Evolutionary conservation across 64 coral and sea anemone genomes (phyloP).

Genomic region (Hydrozoanthus tunicans): DNA sequence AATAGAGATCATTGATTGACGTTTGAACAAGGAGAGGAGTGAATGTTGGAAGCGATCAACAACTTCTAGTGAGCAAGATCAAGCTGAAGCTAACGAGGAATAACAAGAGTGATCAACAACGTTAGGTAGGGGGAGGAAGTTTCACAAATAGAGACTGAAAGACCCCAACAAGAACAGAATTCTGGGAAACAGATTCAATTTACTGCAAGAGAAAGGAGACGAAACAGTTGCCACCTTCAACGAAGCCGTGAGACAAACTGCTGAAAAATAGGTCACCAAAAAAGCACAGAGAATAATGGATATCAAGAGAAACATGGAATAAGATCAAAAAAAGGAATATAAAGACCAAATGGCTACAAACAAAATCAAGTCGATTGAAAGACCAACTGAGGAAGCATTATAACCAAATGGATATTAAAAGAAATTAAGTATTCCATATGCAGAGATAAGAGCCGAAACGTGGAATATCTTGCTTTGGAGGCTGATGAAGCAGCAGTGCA

Average conservation of each 20-base stretch:
- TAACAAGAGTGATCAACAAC: neutral
- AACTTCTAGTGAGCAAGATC: constrained; percentile 24
- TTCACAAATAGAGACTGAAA: neutral
- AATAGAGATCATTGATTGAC: constrained; percentile 23
- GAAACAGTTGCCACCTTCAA: constrained; percentile 7
- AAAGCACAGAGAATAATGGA: neutral
- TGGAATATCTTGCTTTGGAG: neutral
- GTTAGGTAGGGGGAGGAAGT: neutral
- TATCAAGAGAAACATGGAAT: constrained; percentile 5
- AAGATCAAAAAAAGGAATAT: constrained; percentile 9
- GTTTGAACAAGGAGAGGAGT: neutral
- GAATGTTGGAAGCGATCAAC: constrained; percentile 4
- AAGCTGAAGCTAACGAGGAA: constrained; percentile 9
- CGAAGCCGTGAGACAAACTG: constrained; percentile 2
- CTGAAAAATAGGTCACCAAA: constrained; percentile 12
- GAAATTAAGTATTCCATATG: neutral
- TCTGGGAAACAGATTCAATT: constrained; percentile 64
- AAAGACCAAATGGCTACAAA: constrained; percentile 7
- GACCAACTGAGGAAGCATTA: constrained; percentile 17
- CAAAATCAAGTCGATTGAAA: constrained; percentile 16
- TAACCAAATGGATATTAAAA: constrained; percentile 9
- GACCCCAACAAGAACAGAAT: constrained; percentile 54
- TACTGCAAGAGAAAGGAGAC: constrained; percentile 12
- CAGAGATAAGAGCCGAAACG: neutral
- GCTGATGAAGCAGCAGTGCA: neutral